Evolutionary conservation across 2,797 vertebrate species (phyloP).

Genomic region (Enteromius treurensis): DNA sequence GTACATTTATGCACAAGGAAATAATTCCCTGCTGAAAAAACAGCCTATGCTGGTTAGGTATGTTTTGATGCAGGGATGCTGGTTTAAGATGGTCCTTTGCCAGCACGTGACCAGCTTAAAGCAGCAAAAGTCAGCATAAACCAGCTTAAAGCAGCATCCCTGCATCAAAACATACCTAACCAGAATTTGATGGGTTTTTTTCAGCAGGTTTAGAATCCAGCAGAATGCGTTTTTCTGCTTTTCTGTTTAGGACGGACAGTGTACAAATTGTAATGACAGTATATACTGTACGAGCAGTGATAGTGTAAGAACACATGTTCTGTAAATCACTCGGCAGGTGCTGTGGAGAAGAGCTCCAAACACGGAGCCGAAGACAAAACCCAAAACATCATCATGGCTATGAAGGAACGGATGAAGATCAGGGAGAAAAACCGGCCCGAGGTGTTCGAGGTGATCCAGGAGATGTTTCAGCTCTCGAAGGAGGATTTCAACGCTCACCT

Average conservation of each 20-base stretch:
- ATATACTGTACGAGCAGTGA: no score
- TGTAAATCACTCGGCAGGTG: constrained; percentile 78
- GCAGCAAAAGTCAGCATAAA: no score
- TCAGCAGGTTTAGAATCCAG: background rate
- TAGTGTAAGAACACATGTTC: background rate
- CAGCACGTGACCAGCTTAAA: no score
- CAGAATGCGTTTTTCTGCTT: background rate
- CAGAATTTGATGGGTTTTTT: no score
- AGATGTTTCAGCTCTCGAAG: constrained; percentile 92
- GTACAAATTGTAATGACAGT: background rate
- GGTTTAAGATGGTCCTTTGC: no score
- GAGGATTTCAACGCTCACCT: constrained; percentile 90
- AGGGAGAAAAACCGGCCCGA: constrained; percentile 95
- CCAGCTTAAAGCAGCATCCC: no score
- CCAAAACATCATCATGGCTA: constrained; percentile 96
- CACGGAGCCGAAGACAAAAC: constrained; percentile 98
- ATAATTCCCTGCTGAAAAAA: background rate
- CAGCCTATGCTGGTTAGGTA: no score
- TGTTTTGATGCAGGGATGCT: no score
- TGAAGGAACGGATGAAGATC: constrained; percentile 99
- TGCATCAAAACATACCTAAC: no score
- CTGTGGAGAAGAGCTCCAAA: constrained; percentile 98
- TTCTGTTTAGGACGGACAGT: background rate
- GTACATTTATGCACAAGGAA: background rate
- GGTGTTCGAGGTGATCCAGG: constrained; percentile 94